A percentile compares a stretch with the other conserved stretches of the same genome.
phyloP scores from a whole-genome alignment of 2,888 invertebrate genomes.

The Callyntrura guangdongensis region DNA sequence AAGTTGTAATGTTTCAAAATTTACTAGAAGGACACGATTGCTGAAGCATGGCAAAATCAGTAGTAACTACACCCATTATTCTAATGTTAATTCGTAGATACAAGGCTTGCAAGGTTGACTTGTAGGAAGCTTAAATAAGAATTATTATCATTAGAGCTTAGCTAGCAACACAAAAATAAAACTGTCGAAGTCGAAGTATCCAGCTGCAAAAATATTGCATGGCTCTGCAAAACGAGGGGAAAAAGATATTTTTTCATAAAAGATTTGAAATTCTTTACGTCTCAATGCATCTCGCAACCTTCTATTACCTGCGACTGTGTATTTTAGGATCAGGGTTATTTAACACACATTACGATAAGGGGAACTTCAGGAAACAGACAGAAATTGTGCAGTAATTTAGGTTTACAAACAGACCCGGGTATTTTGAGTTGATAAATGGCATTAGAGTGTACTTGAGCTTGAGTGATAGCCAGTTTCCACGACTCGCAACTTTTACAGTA shows the following conservation, averaged over 20 bases:
- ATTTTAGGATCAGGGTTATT: constrained; percentile 34
- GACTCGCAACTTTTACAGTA: neutral
- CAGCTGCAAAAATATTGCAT: constrained; percentile 62
- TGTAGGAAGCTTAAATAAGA: neutral
- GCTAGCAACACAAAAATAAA: constrained; percentile 32
- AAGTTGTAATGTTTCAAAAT: neutral
- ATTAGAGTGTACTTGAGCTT: constrained; percentile 56
- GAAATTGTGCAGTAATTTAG: constrained; percentile 17
- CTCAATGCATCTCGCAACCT: constrained; percentile 25
- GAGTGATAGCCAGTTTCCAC: constrained; percentile 41
- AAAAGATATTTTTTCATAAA: neutral
- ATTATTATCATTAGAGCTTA: constrained; percentile 1
- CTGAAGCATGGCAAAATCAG: constrained; percentile 34
- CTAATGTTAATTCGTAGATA: constrained; percentile 27
- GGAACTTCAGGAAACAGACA: neutral
- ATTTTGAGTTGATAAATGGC: constrained; percentile 30
- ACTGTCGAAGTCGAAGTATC: constrained; percentile 33
- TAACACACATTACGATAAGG: constrained; percentile 17
- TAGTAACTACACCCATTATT: neutral
- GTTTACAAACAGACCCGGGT: constrained; percentile 16
- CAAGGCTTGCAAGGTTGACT: constrained; percentile 15
- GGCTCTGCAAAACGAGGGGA: constrained; percentile 2
- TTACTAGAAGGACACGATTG: constrained; percentile 16
- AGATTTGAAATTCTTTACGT: neutral
- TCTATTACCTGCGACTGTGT: constrained; percentile 41